These are phyloP conservation scores for Nothura maculosa DNA, from an alignment of 2,797 vertebrate species.

Conservation along the genomic window DNA sequence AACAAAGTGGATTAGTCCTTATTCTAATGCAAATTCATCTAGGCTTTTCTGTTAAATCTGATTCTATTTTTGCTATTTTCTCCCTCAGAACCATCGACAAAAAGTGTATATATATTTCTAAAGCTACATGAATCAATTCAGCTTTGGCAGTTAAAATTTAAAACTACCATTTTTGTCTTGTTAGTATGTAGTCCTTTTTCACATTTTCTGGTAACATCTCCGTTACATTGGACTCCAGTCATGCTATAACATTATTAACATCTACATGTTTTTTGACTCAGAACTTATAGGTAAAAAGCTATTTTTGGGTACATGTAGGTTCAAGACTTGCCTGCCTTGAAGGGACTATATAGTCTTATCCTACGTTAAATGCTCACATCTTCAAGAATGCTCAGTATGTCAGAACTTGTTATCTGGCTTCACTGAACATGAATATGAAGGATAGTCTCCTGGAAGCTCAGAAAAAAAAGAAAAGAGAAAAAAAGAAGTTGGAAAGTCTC, in stretches of 20 bases:
- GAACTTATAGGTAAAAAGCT: not conserved
- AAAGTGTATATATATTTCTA: conserved; percentile 4
- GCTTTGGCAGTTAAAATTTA: conserved; percentile 20
- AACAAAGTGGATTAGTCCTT: not conserved
- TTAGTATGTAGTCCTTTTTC: conserved; percentile 44
- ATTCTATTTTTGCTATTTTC: not conserved
- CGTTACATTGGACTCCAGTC: not conserved
- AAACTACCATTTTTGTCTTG: conserved; percentile 4
- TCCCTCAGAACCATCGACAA: not conserved
- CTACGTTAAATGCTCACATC: not conserved
- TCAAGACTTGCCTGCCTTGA: not conserved
- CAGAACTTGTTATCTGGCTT: not conserved
- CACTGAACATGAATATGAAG: not conserved
- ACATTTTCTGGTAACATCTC: not conserved
- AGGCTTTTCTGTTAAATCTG: conserved; percentile 21
- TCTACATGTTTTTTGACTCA: not conserved
- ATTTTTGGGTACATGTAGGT: not conserved
- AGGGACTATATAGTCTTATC: not conserved
- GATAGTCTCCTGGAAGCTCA: not conserved
- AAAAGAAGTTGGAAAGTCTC: not conserved
- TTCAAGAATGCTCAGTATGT: not conserved
- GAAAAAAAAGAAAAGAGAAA: not conserved
- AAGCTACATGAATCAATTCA: conserved; percentile 54
- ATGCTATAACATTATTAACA: conserved; percentile 9
- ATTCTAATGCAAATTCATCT: not conserved